phyloP scores from a whole-genome alignment of 2,888 invertebrate genomes.

The Epinotia nisella region DNA sequence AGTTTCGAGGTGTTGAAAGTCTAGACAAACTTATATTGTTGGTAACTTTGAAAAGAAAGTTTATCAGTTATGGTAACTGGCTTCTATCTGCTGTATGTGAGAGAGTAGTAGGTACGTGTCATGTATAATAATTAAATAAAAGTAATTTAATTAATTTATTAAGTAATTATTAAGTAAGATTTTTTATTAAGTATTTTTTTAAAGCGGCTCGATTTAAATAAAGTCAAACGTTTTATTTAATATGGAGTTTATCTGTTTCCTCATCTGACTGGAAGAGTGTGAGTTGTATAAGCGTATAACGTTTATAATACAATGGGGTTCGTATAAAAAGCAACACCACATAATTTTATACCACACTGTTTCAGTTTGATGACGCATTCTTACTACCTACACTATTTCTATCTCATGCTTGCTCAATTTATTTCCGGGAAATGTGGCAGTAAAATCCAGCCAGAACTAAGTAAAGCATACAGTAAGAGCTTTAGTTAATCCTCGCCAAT shows the following conservation, averaged over 20 bases:
- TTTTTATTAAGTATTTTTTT: too few relatives aligned
- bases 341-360: conserved; percentile 17
- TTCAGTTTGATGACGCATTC: conserved; percentile 23
- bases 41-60: neutral
- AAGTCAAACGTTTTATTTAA: neutral
- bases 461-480: conserved; percentile 29
- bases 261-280: conserved; percentile 25
- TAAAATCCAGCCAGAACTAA: conserved; percentile 45
- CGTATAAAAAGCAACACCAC: neutral
- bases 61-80: neutral
- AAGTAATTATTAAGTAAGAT: too few relatives aligned
- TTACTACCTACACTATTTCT: conserved; percentile 32
- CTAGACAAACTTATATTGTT: neutral
- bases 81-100: conserved; percentile 4
- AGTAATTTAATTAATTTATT: too few relatives aligned
- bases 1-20: neutral
- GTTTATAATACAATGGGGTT: neutral
- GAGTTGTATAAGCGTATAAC: neutral
- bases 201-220: neutral
- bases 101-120: neutral
- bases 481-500: conserved; percentile 37
- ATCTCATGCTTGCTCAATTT: conserved; percentile 46
- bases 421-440: conserved; percentile 44
- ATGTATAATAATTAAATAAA: too few relatives aligned
- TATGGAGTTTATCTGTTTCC: conserved; percentile 1